Evolutionary conservation across 1,140 invertebrate species (phyloP).

Genomic region (Drosophila ohnishii): DNA sequence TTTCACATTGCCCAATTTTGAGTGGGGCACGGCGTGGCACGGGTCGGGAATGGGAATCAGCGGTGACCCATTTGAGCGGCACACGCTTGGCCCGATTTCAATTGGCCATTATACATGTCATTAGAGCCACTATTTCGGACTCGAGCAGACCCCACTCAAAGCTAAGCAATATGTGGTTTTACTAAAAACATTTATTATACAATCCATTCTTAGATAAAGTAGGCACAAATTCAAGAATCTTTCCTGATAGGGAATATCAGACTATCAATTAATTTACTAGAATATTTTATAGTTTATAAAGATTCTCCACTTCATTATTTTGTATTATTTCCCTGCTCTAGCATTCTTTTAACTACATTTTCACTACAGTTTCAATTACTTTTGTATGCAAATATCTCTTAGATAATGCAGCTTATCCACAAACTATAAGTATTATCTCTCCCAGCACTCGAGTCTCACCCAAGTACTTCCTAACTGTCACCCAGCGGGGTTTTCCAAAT

Average conservation of each 20-base stretch:
- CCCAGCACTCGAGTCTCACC: neutral
- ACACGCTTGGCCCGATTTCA: constrained; percentile 43
- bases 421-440: neutral
- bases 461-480: constrained; percentile 1
- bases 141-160: too few relatives aligned
- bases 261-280: neutral
- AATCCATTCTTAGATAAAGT: too few relatives aligned
- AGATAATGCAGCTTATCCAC: neutral
- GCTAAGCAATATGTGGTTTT: neutral
- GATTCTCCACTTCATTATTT: neutral
- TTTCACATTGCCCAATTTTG: constrained; percentile 16
- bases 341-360: neutral
- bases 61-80: constrained; percentile 20
- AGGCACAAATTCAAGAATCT: too few relatives aligned
- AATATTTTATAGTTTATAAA: neutral
- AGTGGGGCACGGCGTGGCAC: constrained; percentile 24
- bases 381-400: neutral
- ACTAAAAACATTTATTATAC: neutral
- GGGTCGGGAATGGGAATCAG: constrained; percentile 43
- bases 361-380: neutral
- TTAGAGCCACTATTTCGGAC: neutral
- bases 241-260: too few relatives aligned
- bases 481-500: constrained; percentile 11
- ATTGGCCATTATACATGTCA: constrained; percentile 6
- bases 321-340: neutral